A percentile compares a stretch with the other conserved stretches of the same genome.
Evolutionary conservation across 2,797 vertebrate genomes (phyloP).

Genomic region (Sebastiscus albofasciatus): DNA sequence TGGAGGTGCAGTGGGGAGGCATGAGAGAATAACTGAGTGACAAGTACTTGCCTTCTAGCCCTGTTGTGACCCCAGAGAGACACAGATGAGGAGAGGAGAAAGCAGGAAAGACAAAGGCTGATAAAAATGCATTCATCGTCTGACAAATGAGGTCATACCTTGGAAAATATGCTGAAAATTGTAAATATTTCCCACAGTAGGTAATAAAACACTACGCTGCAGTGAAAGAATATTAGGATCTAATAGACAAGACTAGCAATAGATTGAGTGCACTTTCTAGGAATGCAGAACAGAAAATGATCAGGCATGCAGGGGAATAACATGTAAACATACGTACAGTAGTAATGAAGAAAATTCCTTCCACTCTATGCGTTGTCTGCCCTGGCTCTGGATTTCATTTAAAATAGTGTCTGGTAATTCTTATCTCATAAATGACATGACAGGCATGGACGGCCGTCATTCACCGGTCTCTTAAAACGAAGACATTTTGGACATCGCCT

Average conservation of each 20-base stretch:
- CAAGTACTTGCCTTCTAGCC: conserved; percentile 84
- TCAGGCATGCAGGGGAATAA: neutral
- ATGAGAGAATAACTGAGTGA: conserved; percentile 50
- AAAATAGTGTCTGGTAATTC: conserved; percentile 50
- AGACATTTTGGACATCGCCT: conserved; percentile 61
- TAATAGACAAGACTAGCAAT: neutral
- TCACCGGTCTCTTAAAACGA: conserved; percentile 63
- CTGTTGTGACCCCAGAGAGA: conserved; percentile 75
- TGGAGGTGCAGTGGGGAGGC: conserved; percentile 17
- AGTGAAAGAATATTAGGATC: neutral
- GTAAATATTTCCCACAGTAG: conserved; percentile 35
- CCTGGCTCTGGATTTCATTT: conserved; percentile 57
- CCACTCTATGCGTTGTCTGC: neutral
- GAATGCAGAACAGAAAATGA: conserved; percentile 8
- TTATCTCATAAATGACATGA: conserved; percentile 72
- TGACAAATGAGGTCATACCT: conserved; percentile 46
- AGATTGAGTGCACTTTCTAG: neutral
- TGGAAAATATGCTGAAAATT: conserved; percentile 38
- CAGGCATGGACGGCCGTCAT: conserved; percentile 60
- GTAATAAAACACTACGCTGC: conserved; percentile 10
- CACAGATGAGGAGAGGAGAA: conserved; percentile 28
- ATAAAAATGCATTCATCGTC: conserved; percentile 56
- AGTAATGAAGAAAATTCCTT: conserved; percentile 1
- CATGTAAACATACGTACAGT: conserved; percentile 14
- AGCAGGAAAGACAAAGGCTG: conserved; percentile 50